These are phyloP conservation scores for Ptyas mucosa DNA, from an alignment of 2,113 vertebrate genomes.

Conservation along the genomic window DNA sequence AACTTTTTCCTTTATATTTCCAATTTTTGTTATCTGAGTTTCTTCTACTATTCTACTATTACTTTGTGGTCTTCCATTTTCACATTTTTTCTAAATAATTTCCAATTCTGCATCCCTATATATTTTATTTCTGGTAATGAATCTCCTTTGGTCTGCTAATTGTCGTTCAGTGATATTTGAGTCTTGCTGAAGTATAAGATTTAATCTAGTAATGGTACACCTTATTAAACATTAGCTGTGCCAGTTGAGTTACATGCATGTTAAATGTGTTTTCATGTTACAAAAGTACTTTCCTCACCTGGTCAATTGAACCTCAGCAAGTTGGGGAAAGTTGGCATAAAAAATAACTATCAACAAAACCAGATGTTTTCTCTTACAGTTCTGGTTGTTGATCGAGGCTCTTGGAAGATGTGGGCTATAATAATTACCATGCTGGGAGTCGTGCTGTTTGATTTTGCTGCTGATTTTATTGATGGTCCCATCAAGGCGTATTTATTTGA, in stretches of 20 bases:
- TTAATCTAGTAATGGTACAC: not conserved
- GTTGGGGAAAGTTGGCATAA: not conserved
- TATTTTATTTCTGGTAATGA: not conserved
- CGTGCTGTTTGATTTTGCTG: constrained; percentile 95
- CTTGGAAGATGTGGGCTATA: constrained; percentile 78
- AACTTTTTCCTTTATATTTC: not conserved
- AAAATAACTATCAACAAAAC: constrained; percentile 17
- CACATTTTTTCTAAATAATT: not conserved
- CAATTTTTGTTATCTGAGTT: not conserved
- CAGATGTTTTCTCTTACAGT: constrained; percentile 64
- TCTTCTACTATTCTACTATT: no score
- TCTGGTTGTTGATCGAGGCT: constrained; percentile 57
- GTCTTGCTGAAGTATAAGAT: not conserved
- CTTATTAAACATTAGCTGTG: not conserved
- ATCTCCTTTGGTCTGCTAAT: not conserved
- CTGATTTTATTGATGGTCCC: constrained; percentile 96
- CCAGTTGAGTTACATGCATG: not conserved
- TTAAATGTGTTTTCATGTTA: not conserved
- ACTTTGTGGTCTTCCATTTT: not conserved
- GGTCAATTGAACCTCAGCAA: not conserved
- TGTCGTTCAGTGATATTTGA: not conserved
- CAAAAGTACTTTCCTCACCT: not conserved
- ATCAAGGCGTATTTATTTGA: constrained; percentile 98
- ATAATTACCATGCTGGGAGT: constrained; percentile 91
- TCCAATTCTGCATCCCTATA: not conserved